phyloP scores from a whole-genome alignment of 2,113 vertebrate species.

The Eonycteris spelaea region DNA sequence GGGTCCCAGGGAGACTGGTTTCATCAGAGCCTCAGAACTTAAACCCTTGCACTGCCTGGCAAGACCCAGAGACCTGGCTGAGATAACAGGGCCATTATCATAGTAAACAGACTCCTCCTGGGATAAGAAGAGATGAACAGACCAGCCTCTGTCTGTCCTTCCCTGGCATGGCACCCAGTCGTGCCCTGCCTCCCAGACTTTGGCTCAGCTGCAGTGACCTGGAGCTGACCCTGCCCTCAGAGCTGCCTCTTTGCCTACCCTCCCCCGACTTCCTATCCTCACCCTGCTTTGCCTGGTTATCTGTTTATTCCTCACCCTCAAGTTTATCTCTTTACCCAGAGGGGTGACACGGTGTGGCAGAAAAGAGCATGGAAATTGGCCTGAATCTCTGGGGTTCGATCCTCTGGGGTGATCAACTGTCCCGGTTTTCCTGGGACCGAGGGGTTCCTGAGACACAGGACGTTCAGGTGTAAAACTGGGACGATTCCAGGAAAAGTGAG shows the following conservation, averaged over 20 bases:
- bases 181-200: neutral
- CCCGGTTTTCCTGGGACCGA: neutral
- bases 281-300: accelerated
- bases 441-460: neutral
- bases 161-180: neutral
- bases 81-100: neutral
- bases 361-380: neutral
- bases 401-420: neutral
- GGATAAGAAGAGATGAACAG: neutral
- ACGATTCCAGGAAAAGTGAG: neutral
- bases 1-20: neutral
- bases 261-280: neutral
- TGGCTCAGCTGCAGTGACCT: neutral
- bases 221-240: neutral
- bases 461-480: neutral
- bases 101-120: neutral
- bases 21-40: neutral
- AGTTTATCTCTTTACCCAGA: neutral
- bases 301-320: neutral
- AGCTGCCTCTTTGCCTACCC: neutral
- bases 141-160: neutral
- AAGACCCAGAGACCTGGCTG: neutral
- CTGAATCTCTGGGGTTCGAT: neutral
- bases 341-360: neutral
- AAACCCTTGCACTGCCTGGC: neutral